phyloP scores from a whole-genome alignment of 2,888 invertebrate species.

The Tetheella fluctuosa region DNA sequence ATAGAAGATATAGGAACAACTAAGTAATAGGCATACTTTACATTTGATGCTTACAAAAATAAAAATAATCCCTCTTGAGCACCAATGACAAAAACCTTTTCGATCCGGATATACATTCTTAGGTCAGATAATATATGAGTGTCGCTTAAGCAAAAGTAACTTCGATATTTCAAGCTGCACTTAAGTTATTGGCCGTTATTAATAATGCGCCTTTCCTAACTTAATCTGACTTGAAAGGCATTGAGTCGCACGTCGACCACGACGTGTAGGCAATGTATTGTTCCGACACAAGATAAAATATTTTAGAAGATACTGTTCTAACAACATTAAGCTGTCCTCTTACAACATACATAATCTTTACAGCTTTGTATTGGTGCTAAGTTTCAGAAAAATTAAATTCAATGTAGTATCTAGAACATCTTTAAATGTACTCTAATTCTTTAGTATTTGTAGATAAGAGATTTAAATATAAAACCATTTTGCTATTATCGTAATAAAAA shows the following conservation, averaged over 20 bases:
- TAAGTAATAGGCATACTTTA: constrained; percentile 36
- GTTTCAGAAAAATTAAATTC: neutral
- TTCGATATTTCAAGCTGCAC: constrained; percentile 79
- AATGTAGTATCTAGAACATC: neutral
- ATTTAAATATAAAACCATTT: too few relatives aligned
- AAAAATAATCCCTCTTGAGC: constrained; percentile 53
- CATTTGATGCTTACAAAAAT: constrained; percentile 48
- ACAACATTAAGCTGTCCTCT: constrained; percentile 24
- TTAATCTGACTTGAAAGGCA: constrained; percentile 82
- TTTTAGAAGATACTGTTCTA: constrained; percentile 42
- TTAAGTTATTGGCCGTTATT: constrained; percentile 82
- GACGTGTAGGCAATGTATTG: constrained; percentile 73
- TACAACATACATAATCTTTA: constrained; percentile 29
- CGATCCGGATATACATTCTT: constrained; percentile 81
- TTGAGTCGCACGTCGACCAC: constrained; percentile 74
- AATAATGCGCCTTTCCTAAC: constrained; percentile 80
- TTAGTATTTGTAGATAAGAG: neutral
- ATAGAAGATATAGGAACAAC: neutral
- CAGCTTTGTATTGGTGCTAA: neutral
- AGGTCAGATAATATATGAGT: constrained; percentile 73
- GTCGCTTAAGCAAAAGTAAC: constrained; percentile 81
- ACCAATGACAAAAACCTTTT: constrained; percentile 66
- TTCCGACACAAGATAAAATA: constrained; percentile 67
- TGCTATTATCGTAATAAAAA: too few relatives aligned
- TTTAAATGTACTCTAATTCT: neutral